Conservation (phyloP, 2,888 invertebrate species). For the Carterocephalus palaemon region DNA sequence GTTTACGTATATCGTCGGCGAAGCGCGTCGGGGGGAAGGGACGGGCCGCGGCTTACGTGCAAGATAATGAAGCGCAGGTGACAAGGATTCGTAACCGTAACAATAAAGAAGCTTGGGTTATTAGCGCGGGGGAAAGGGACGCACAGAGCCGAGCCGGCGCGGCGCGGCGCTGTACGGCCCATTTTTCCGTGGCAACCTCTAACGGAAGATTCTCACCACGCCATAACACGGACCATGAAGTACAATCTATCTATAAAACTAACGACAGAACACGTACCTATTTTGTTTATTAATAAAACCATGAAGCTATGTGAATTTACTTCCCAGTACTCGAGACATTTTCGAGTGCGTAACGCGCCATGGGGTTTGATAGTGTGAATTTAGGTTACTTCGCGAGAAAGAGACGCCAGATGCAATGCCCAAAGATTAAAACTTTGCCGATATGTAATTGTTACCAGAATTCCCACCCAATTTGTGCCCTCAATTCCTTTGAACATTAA, state of each 20-base stretch:
- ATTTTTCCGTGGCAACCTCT: conserved; percentile 59
- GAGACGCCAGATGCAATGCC: conserved; percentile 41
- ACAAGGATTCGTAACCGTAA: conserved; percentile 65
- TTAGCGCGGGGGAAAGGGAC: conserved; percentile 63
- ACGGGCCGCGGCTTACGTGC: conserved; percentile 39
- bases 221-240: conserved; percentile 52
- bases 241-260: conserved; percentile 43
- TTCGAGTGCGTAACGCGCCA: conserved; percentile 34
- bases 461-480: conserved; percentile 41
- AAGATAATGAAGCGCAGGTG: conserved; percentile 66
- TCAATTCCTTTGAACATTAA: conserved; percentile 6
- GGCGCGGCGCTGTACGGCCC: conserved; percentile 47
- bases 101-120: conserved; percentile 73
- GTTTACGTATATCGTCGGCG: conserved; percentile 9
- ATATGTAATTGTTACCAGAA: conserved; percentile 25
- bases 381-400: conserved; percentile 47
- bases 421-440: not conserved
- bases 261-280: conserved; percentile 36
- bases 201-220: conserved; percentile 68
- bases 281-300: conserved; percentile 17
- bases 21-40: conserved; percentile 33
- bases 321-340: conserved; percentile 8
- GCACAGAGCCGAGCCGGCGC: conserved; percentile 50
- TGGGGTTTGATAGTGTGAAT: conserved; percentile 38
- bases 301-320: conserved; percentile 14